Evolutionary conservation across 1,140 invertebrate genomes (phyloP).

Genomic region (Dreissena polymorpha): DNA sequence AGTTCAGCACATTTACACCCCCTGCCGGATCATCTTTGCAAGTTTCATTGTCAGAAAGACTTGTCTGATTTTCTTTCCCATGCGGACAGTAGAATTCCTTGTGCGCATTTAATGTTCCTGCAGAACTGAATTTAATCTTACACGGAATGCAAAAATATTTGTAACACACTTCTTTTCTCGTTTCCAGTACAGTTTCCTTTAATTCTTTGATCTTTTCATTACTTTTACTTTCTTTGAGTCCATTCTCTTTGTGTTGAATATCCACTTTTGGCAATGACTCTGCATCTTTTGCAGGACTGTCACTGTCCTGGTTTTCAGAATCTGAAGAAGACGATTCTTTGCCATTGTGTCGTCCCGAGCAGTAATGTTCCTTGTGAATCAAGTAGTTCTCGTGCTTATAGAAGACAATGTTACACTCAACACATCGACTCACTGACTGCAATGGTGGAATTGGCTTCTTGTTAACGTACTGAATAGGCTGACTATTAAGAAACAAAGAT

Average conservation of each 20-base stretch:
- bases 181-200: not conserved
- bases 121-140: constrained; percentile 96
- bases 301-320: constrained; percentile 30
- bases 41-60: constrained; percentile 66
- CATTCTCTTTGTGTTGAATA: not conserved
- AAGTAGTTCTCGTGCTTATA: constrained; percentile 97
- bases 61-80: constrained; percentile 70
- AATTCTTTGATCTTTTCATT: no score
- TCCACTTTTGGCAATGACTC: not conserved
- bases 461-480: constrained; percentile 50
- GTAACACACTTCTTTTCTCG: constrained; percentile 60
- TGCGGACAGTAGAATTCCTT: constrained; percentile 94
- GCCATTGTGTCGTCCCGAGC: constrained; percentile 84
- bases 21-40: constrained; percentile 41
- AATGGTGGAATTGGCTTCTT: constrained; percentile 69
- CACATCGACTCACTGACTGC: constrained; percentile 89
- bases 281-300: constrained; percentile 23
- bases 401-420: constrained; percentile 98
- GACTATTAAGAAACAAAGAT: constrained; percentile 46
- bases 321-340: constrained; percentile 55
- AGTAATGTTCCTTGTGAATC: constrained; percentile 96
- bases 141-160: constrained; percentile 88
- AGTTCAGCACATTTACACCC: constrained; percentile 42
- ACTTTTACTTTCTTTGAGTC: no score
- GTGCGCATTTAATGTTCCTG: constrained; percentile 95